These are phyloP conservation scores for Macrosteles quadrilineatus DNA, from an alignment of 1,140 invertebrate species.

Conservation along the genomic window DNA sequence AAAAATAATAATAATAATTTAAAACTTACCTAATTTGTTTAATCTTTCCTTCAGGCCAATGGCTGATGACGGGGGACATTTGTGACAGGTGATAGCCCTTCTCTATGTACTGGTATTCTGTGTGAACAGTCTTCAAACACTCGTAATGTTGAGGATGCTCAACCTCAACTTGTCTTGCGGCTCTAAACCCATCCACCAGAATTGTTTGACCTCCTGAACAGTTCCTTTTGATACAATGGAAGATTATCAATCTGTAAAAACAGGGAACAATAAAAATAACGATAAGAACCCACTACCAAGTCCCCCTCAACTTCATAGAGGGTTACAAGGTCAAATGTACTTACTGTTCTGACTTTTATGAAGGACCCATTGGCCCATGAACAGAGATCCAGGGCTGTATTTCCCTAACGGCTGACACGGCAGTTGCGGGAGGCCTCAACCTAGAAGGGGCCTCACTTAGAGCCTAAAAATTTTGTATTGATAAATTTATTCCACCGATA, in stretches of 20 bases:
- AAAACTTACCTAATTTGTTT: constrained; percentile 39
- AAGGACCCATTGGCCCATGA: no score
- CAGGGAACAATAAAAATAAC: constrained; percentile 27
- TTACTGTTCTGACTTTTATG: no score
- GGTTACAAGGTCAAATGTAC: no score
- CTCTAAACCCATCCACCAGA: constrained; percentile 68
- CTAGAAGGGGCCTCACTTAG: no score
- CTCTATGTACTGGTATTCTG: constrained; percentile 67
- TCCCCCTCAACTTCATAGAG: no score
- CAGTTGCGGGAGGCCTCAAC: no score
- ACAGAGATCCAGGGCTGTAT: no score
- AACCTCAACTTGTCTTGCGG: constrained; percentile 57
- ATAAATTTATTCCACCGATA: no score
- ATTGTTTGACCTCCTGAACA: constrained; percentile 65
- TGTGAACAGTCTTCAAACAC: constrained; percentile 54
- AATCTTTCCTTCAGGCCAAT: constrained; percentile 23
- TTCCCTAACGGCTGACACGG: no score
- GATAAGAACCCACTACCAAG: no score
- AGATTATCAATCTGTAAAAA: constrained; percentile 60
- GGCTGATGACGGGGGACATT: constrained; percentile 28
- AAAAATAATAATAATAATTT: no score
- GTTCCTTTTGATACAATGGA: constrained; percentile 66
- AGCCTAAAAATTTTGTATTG: no score
- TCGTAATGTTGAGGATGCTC: constrained; percentile 57
- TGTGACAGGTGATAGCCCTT: constrained; percentile 51